phyloP scores from a whole-genome alignment of 2,888 invertebrate genomes.

The Melanophora roralis region DNA sequence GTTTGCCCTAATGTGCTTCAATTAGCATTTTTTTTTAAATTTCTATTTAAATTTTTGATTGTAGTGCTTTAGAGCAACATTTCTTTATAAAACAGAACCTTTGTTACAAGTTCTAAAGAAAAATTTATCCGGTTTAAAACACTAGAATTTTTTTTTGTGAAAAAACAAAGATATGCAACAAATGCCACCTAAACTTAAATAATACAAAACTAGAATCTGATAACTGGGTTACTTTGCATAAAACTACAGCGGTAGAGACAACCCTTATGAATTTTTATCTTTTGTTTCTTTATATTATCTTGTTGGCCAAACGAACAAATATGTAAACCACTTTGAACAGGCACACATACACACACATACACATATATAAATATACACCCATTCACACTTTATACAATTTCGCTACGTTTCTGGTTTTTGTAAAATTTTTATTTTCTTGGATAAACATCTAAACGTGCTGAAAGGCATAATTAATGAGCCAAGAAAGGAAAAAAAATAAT shows the following conservation, averaged over 20 bases:
- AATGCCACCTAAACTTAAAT: not conserved
- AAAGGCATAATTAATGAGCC: slow-evolving; percentile 63
- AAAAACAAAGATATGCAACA: slow-evolving; percentile 9
- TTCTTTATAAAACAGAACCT: too few species aligned
- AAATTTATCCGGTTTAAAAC: slow-evolving; percentile 20
- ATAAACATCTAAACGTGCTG: slow-evolving; percentile 61
- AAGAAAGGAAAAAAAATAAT: slow-evolving; percentile 56
- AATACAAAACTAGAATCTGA: slow-evolving; percentile 48
- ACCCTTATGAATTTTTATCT: slow-evolving; percentile 35
- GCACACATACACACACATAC: not conserved
- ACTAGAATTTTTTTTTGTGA: not conserved
- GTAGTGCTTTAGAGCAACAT: too few species aligned
- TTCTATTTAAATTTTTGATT: too few species aligned
- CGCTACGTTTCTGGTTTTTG: slow-evolving; percentile 3
- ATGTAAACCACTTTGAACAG: not conserved
- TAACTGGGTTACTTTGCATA: slow-evolving; percentile 57
- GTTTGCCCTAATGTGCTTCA: too few species aligned
- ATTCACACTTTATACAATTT: too few species aligned
- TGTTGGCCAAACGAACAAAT: slow-evolving; percentile 27
- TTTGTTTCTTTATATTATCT: not conserved
- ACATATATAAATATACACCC: not conserved
- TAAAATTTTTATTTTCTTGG: slow-evolving; percentile 29
- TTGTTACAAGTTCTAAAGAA: not conserved
- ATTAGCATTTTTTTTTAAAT: not conserved
- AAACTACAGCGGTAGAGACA: slow-evolving; percentile 30